Base-by-base conservation (phyloP, 2,888 invertebrate species). In the Plusia festucae region DNA sequence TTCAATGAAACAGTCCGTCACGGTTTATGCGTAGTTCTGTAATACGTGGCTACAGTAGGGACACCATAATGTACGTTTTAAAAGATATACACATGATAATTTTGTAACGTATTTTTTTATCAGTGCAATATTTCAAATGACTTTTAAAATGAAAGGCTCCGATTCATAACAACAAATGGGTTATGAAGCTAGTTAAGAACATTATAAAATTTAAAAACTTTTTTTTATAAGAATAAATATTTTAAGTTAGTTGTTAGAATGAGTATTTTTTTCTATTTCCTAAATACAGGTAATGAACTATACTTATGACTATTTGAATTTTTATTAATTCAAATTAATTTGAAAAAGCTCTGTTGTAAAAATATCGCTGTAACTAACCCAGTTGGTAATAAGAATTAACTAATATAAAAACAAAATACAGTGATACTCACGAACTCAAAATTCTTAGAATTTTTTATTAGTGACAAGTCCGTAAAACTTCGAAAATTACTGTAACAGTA, bases 1-100 rank as follows among this genome's bases (percentile, higher is more conserved):
- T 78, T 72, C 64, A 71, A 66, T 75, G 53, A 74, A 62, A 69
- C 56, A 34, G 51, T 11, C 20, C 72, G 81, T 68, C 69, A 78
- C 75, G 78, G 68, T 46, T 59, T 51, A 59, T 22, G 62, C 53
- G 22, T 57, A 54, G 44, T 77, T 78, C 62, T 68, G 64, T 71
- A 78, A 78, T 44, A 20, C 0, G 49, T 30, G 0, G 40, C n/a
- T 15, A 13, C 40, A 13, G 8, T 77, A 73, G 56, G 13, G 46
- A 44, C 5, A 15, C 81, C 70, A 80, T 51, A 3, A 2, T 61
- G 0, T 64, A 51, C 6, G 22, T n/a, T 0, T n/a, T 34, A n/a
- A 6, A 0, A 1, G 7, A 13, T 59, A 60, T 75, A 68, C 40
- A 53, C 22, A 6, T 24, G 9, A n/a, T 40, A n/a, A 18, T 20